Conservation (phyloP, 2,113 vertebrate species). For the Pao palembangensis region DNA sequence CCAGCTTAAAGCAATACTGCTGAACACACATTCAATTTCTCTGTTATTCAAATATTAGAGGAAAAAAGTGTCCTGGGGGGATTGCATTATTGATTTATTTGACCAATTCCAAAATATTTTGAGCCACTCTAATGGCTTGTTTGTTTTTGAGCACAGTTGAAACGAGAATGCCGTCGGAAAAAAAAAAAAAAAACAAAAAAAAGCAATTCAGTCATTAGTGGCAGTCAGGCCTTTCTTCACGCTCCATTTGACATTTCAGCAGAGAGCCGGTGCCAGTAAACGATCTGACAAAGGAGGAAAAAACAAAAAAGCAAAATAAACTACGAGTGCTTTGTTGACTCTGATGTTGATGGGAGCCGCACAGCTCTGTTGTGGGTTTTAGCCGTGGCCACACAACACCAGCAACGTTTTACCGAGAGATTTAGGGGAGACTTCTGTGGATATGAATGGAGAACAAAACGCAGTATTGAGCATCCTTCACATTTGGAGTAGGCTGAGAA, state of each 20-base stretch:
- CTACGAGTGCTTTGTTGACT: conserved; percentile 41
- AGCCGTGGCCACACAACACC: too few species aligned
- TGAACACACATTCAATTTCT: conserved; percentile 26
- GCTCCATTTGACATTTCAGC: conserved; percentile 58
- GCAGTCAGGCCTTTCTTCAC: conserved; percentile 42
- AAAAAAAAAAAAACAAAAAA: conserved; percentile 12
- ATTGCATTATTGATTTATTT: conserved; percentile 45
- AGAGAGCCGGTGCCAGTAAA: conserved; percentile 40
- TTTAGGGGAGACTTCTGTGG: neutral
- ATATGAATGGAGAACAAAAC: neutral
- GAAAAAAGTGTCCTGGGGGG: conserved; percentile 7
- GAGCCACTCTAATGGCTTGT: conserved; percentile 40
- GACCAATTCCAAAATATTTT: conserved; percentile 45
- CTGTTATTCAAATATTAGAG: conserved; percentile 11
- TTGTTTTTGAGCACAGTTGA: conserved; percentile 38
- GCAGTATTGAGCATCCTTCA: conserved; percentile 11
- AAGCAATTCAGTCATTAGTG: conserved; percentile 56
- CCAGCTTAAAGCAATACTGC: conserved; percentile 18
- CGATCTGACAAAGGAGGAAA: conserved; percentile 34
- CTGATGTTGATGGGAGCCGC: conserved; percentile 8
- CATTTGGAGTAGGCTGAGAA: conserved; percentile 14
- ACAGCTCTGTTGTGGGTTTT: too few species aligned
- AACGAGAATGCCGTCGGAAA: conserved; percentile 48
- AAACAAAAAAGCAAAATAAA: conserved; percentile 42
- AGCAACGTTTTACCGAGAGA: too few species aligned